Evolutionary conservation across 2,797 vertebrate species (phyloP), one percentile per base, ranked within the genome.

Genomic region (Anomalospiza imberbis): DNA sequence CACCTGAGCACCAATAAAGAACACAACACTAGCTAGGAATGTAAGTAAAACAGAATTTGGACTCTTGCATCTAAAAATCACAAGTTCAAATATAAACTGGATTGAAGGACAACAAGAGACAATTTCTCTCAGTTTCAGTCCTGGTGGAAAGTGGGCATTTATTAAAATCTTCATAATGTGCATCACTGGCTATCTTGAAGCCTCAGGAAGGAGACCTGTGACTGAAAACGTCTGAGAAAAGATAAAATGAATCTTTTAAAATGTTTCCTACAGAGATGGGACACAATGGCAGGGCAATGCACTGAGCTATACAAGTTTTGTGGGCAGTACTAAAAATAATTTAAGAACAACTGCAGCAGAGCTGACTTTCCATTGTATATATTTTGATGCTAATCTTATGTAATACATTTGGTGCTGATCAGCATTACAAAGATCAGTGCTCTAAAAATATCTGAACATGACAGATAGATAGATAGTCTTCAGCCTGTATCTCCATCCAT

Each of bases 301-400:
- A 81, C 62, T 60, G 47, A 95, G 73, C 73, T 73, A 58, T 24
- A 47, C 51, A 75, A 90, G 53, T 79, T 85, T 86, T 94, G 53
- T 26, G 77, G 89, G 91, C 84, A 95, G 94, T 50, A 90, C 92
- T 93, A 94, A 95, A 94, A 95, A 94, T 96, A 94, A 88, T 89
- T 85, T 85, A 91, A 93, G 92, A 93, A 94, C 50, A 91, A 92
- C 42, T 88, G 85, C 80, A 90, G 92, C 63, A 84, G 67, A 95
- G 91, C 83, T 92, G 80, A 93, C 76, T 94, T 94, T 67, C 80
- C 83, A 90, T 96, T 95, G 88, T 67, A 86, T 91, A 90, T 91
- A 94, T 96, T 95, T 97, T 97, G 92, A 96, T 96, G 94, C 76
- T 94, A 94, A 94, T 94, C 85, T 96, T 96, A 96, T 50, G 83